A percentile compares a stretch with the other conserved stretches of the same genome.
These are phyloP conservation scores for Onychomys leucogaster DNA, from an alignment of 2,797 vertebrate species.

Conservation along the genomic window DNA sequence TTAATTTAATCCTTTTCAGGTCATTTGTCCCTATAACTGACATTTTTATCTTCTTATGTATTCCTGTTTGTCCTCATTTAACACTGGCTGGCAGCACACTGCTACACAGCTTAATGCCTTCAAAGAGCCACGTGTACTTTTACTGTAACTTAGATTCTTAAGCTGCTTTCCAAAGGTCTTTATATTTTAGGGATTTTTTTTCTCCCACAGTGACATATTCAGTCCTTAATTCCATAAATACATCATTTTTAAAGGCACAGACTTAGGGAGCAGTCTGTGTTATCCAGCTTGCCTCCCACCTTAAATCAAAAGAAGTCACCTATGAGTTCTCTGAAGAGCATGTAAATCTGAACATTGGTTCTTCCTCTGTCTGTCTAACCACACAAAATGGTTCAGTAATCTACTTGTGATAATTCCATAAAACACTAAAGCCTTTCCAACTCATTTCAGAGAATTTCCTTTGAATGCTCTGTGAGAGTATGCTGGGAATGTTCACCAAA, in stretches of 20 bases:
- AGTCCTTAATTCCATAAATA: slow-evolving; percentile 51
- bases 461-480: not conserved
- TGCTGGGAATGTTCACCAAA: not conserved
- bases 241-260: not conserved
- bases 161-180: slow-evolving; percentile 44
- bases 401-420: not conserved
- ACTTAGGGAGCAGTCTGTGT: slow-evolving; percentile 34
- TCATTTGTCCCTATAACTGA: not conserved
- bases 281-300: not conserved
- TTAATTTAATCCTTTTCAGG: slow-evolving; percentile 55
- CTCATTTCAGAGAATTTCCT: not conserved
- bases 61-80: slow-evolving; percentile 35
- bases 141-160: slow-evolving; percentile 52
- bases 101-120: slow-evolving; percentile 18
- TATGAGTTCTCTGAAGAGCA: slow-evolving; percentile 3
- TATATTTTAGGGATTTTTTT: not conserved
- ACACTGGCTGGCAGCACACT: not conserved
- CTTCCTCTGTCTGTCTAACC: not conserved
- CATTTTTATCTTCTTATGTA: slow-evolving; percentile 49
- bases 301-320: slow-evolving; percentile 7
- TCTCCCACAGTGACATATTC: not conserved
- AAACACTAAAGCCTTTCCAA: not conserved
- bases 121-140: slow-evolving; percentile 18
- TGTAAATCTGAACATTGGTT: not conserved
- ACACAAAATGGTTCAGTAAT: not conserved